Percentiles rank a stretch among this genome's conserved stretches.
Conservation (phyloP, 30 jellyfish, hydroid and myxozoan genomes). For the Catostylus mosaicus region DNA sequence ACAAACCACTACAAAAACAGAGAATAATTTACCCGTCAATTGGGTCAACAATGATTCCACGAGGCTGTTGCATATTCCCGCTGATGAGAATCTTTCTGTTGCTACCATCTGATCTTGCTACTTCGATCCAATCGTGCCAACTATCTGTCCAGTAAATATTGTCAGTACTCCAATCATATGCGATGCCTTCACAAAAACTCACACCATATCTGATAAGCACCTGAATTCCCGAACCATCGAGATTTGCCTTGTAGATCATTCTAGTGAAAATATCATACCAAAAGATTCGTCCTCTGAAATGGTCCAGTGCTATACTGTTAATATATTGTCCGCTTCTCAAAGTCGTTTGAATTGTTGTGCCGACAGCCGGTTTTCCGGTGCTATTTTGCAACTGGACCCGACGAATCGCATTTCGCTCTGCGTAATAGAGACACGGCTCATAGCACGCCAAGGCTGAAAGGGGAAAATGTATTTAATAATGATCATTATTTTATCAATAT, state of each 20-base stretch:
- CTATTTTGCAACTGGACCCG: conserved; percentile 46
- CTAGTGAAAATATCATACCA: conserved; percentile 80
- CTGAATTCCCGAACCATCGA: conserved; percentile 56
- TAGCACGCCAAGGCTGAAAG: conserved; percentile 45
- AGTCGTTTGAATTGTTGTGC: conserved; percentile 39
- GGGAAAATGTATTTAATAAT: too few species aligned
- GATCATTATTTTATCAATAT: too few species aligned
- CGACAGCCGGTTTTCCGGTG: conserved; percentile 29
- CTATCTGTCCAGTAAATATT: conserved; percentile 95
- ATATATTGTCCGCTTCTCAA: conserved; percentile 21
- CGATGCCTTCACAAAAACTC: conserved; percentile 80
- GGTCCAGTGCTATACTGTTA: conserved; percentile 79
- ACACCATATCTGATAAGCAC: conserved; percentile 67
- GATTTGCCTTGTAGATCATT: conserved; percentile 59
- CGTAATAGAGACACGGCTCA: conserved; percentile 69
- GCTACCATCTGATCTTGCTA: conserved; percentile 77
- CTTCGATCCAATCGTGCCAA: conserved; percentile 80
- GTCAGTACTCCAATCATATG: conserved; percentile 94
- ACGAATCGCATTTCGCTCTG: conserved; percentile 9
- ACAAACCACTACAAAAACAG: not conserved
- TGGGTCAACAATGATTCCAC: conserved; percentile 92
- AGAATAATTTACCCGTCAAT: conserved; percentile 69
- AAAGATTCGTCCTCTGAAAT: conserved; percentile 53
- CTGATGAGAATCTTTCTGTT: conserved; percentile 50
- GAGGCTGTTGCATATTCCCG: conserved; percentile 73